Conservation (phyloP, 2,113 vertebrate species). For the Euleptes europaea region DNA sequence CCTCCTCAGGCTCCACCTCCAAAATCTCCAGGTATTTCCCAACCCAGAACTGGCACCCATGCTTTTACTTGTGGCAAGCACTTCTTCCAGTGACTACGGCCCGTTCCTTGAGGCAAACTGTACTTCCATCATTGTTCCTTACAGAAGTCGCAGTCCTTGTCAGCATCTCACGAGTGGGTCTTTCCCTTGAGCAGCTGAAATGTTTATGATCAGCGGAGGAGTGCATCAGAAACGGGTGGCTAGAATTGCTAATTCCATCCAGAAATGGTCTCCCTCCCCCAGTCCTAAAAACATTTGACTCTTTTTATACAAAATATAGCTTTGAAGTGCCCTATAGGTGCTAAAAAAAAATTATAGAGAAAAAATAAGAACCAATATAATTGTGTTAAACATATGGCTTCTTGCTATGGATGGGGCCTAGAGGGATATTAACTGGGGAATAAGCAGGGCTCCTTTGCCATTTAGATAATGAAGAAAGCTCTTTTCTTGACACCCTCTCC, state of each 20-base stretch:
- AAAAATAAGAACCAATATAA: slow-evolving; percentile 39
- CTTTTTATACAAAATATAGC: slow-evolving; percentile 52
- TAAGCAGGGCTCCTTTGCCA: background rate
- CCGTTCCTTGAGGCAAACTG: too few species aligned
- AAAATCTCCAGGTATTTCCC: too few species aligned
- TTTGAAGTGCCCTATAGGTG: slow-evolving; percentile 61
- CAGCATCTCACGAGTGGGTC: too few species aligned
- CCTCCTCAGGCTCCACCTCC: too few species aligned
- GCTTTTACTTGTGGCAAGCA: too few species aligned
- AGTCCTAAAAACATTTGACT: background rate
- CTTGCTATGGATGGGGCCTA: slow-evolving; percentile 35
- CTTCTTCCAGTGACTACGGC: too few species aligned
- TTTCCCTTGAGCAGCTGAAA: too few species aligned
- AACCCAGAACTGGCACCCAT: too few species aligned
- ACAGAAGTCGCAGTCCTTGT: too few species aligned
- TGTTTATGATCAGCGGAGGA: too few species aligned
- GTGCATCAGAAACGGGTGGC: background rate
- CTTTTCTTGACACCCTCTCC: slow-evolving; percentile 15
- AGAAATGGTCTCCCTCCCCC: too few species aligned
- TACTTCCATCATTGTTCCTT: too few species aligned
- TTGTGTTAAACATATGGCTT: slow-evolving; percentile 60
- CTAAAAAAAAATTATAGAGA: slow-evolving; percentile 57
- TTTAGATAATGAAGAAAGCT: slow-evolving; percentile 19
- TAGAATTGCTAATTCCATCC: background rate
- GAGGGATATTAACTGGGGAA: slow-evolving; percentile 35